Base-by-base conservation (phyloP, 2,113 vertebrate species). In the Malaclemys terrapin region DNA sequence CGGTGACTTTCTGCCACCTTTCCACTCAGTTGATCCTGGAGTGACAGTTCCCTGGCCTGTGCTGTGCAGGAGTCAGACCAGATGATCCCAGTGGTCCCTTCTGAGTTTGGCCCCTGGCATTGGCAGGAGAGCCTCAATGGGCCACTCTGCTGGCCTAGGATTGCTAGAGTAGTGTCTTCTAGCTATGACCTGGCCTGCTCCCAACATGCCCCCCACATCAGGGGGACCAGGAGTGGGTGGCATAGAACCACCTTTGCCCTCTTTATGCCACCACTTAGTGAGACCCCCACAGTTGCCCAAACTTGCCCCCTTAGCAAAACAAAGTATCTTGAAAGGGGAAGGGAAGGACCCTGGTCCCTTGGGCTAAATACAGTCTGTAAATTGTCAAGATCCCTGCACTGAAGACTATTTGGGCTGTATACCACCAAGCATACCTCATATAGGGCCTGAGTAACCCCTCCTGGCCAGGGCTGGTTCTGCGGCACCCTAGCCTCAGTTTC, bases 261-360 rank as follows among this genome's bases (percentile, higher is more conserved):
- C 57, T 17, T 65, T 65, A 31, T 65, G 16, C 62, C 16, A 9
- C 35, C 72, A 72, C 13, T 56, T 3, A 9, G 8, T 57, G 20
- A 88, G 10, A 0, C 0, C 25, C 17, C 22, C 0, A 2, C 47
- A 13, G 4, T 2, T 69, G 31, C 27, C 14, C 0, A 4, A 42
- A 10, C 4, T 2, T 69, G 29, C 27, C 50, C 1, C 0, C 84
- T 69, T 50, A 2, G 49, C 56, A 11, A 49, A 56, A 47, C 80
- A n/a, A 16, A 22, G 52, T 38, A 56, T 14, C 49, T 0, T 3
- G 75, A 31, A 38, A 45, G n/a, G 56, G 65, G 83, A 45, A 42
- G 38, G 38, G 20, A 76, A 24, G 11, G 72, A 76, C 20, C 19
- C 20, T 24, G n/a, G 69, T 53, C 49, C 4, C 59, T 19, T 0